Evolutionary conservation across 1,140 invertebrate species (phyloP).

Genomic region (Akabosia matsudoensis): DNA sequence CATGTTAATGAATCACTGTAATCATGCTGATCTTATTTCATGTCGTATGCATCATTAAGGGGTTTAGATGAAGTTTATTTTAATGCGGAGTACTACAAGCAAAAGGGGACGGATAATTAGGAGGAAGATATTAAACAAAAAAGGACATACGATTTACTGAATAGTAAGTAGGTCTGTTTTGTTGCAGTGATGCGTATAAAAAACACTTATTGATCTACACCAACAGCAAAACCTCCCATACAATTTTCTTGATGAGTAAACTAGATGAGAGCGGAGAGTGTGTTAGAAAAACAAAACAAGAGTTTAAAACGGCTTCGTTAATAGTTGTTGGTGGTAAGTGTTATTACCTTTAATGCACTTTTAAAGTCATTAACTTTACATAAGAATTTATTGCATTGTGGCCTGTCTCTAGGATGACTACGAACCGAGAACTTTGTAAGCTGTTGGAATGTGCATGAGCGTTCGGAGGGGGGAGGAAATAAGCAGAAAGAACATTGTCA

Average conservation of each 20-base stretch:
- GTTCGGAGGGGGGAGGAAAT: too few species aligned
- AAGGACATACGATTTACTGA: neutral
- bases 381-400: neutral
- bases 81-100: too few species aligned
- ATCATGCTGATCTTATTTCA: too few species aligned
- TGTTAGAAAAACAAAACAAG: neutral
- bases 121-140: neutral
- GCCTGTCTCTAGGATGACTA: neutral
- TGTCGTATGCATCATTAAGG: too few species aligned
- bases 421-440: neutral
- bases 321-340: neutral
- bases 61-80: too few species aligned
- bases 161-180: neutral
- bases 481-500: neutral
- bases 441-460: neutral
- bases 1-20: too few species aligned
- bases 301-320: neutral
- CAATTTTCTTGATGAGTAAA: neutral
- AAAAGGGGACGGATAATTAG: neutral
- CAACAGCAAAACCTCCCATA: too few species aligned
- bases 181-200: neutral
- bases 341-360: neutral
- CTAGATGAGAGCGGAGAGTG: too few species aligned
- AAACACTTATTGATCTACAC: neutral
- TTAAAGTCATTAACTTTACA: neutral